phyloP scores from a whole-genome alignment of 2,888 invertebrate species.

The Sphaerophoria taeniata region DNA sequence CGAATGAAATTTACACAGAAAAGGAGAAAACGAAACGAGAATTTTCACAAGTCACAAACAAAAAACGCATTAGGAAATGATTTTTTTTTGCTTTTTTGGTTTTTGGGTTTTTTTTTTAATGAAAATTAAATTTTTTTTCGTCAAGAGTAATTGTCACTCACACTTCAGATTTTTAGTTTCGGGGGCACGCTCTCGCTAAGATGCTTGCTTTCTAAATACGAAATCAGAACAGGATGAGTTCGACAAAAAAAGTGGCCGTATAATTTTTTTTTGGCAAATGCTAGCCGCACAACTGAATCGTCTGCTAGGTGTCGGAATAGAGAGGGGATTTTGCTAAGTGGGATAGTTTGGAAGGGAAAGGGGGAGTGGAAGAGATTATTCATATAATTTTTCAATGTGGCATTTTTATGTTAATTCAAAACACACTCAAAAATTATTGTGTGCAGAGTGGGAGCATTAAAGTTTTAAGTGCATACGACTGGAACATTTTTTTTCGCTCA shows the following conservation, averaged over 20 bases:
- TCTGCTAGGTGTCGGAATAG: neutral
- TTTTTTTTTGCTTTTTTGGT: slow-evolving; percentile 39
- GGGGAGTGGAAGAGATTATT: too few species aligned
- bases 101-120: slow-evolving; percentile 24
- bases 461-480: too few species aligned
- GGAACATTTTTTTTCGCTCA: too few species aligned
- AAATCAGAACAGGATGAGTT: slow-evolving; percentile 68
- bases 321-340: slow-evolving; percentile 12
- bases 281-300: too few species aligned
- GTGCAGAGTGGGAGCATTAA: too few species aligned
- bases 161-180: slow-evolving; percentile 57
- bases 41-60: slow-evolving; percentile 30
- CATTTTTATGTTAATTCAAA: too few species aligned
- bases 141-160: slow-evolving; percentile 66
- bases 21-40: slow-evolving; percentile 62
- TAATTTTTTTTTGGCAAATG: slow-evolving; percentile 54
- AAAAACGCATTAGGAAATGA: slow-evolving; percentile 39
- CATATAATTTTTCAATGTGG: too few species aligned
- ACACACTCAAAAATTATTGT: too few species aligned
- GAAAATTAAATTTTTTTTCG: slow-evolving; percentile 39
- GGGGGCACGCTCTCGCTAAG: slow-evolving; percentile 73
- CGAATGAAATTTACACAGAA: slow-evolving; percentile 66
- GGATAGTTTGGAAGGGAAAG: neutral
- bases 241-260: slow-evolving; percentile 67
- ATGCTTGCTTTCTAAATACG: slow-evolving; percentile 71